Base-by-base conservation (phyloP, 2,797 vertebrate species). In the Anguilla anguilla region DNA sequence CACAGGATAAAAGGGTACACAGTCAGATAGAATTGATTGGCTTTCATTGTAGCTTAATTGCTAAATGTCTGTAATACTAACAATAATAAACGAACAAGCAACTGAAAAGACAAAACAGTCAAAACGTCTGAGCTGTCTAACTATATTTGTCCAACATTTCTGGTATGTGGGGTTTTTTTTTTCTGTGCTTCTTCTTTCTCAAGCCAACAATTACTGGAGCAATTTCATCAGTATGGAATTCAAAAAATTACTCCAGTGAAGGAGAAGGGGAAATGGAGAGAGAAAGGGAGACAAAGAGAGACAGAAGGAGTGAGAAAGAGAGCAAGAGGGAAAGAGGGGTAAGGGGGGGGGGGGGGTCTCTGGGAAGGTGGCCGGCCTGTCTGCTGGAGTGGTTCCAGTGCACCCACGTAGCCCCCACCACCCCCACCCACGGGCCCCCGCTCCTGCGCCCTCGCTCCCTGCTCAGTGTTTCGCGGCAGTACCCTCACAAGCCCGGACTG, bases 81-180 rank as follows among this genome's bases (percentile, higher is more conserved):
- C 53, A 55, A 89, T 88, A 92, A 90, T 89, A 92, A 91, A 90
- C 84, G 89, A 87, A 91, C 89, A 9, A 81, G 72, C 87, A 79
- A 86, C 55, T 79, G 85, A 89, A 89, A 90, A 88, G 64, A 89
- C 28, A 6, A 69, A 86, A 86, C 90, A 91, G 90, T 89, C 83
- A 85, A 92, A 91, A 87, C 22, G 87, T 92, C 90, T 90, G 87
- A 81, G 89, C 91, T 85, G 91, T 94, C 91, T 86, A 6, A 92
- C 89, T 93, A 90, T 94, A 91, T 95, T 94, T 95, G 90, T 92
- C 87, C 89, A 93, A 88, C 91, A 67, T 88, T 88, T 51, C 85
- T 72, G 92, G 93, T 91, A 93, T 94, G 94, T 93, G 92, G 92
- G 94, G 93, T 89, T 93, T 94, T 93, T n/a, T n/a, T 93, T 49